Evolutionary conservation across 2,888 invertebrate species (phyloP).

Genomic region (Andrena fulva): DNA sequence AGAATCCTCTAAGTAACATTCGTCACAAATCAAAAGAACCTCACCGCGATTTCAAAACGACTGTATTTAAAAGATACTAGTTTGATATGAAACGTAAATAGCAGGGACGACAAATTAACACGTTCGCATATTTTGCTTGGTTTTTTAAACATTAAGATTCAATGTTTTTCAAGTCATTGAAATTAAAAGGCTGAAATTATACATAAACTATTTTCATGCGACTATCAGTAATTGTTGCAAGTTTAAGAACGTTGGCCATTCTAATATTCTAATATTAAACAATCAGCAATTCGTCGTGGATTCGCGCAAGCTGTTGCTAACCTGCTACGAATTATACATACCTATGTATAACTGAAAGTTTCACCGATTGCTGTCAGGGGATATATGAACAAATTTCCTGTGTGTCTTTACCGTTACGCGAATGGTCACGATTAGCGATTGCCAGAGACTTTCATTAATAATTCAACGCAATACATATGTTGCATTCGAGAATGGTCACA

Average conservation of each 20-base stretch:
- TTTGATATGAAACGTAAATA: no score
- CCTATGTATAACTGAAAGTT: conserved; percentile 53
- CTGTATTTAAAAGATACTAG: no score
- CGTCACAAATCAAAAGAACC: no score
- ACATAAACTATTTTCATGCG: neutral
- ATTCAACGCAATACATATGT: conserved; percentile 63
- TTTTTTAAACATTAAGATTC: neutral
- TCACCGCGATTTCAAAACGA: no score
- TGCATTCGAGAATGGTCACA: conserved; percentile 55
- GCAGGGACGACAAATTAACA: no score
- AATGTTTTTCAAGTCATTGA: neutral
- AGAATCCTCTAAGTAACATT: no score
- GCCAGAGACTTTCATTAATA: conserved; percentile 66
- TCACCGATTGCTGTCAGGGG: conserved; percentile 55
- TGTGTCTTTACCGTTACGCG: conserved; percentile 67
- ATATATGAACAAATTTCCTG: conserved; percentile 61
- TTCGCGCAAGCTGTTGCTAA: conserved; percentile 16
- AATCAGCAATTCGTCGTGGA: neutral
- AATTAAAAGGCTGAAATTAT: neutral
- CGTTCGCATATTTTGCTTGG: neutral
- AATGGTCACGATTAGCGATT: conserved; percentile 67
- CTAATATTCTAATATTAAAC: neutral
- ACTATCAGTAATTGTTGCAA: neutral
- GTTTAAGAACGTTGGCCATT: neutral
- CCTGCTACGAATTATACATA: conserved; percentile 49